These are phyloP conservation scores for Indicator maculatus DNA, from an alignment of 2,113 vertebrate species.

Conservation along the genomic window DNA sequence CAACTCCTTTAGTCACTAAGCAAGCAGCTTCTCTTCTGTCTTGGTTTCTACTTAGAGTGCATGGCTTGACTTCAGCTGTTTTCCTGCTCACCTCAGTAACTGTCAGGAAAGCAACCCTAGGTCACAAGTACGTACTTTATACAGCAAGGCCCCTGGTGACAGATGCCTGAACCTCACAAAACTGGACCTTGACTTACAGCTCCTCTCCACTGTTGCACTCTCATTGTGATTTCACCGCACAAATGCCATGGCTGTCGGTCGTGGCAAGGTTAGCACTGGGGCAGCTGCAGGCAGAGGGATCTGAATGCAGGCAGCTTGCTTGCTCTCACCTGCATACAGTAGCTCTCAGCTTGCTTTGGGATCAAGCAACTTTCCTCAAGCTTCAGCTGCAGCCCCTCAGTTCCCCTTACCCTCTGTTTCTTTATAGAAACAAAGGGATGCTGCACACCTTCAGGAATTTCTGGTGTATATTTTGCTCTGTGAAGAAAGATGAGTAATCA, in stretches of 20 bases:
- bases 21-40: not conserved
- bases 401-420: not conserved
- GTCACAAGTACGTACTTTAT: not conserved
- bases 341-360: not conserved
- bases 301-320: rapidly evolving
- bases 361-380: rapidly evolving
- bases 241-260: rapidly evolving
- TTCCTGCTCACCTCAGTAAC: not conserved
- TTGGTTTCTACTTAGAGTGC: not conserved
- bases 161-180: not conserved
- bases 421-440: not conserved
- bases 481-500: not conserved
- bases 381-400: not conserved
- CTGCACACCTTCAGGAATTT: not conserved
- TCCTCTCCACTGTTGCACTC: not conserved
- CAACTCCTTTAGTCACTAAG: not conserved
- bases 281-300: rapidly evolving
- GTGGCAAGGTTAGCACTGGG: rapidly evolving
- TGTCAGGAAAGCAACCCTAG: not conserved
- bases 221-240: not conserved
- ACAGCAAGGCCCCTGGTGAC: not conserved
- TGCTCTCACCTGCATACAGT: rapidly evolving
- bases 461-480: not conserved
- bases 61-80: not conserved
- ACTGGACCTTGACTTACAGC: not conserved